Base-by-base conservation (phyloP, 2,888 invertebrate genomes). In the Drosophila mercatorum region DNA sequence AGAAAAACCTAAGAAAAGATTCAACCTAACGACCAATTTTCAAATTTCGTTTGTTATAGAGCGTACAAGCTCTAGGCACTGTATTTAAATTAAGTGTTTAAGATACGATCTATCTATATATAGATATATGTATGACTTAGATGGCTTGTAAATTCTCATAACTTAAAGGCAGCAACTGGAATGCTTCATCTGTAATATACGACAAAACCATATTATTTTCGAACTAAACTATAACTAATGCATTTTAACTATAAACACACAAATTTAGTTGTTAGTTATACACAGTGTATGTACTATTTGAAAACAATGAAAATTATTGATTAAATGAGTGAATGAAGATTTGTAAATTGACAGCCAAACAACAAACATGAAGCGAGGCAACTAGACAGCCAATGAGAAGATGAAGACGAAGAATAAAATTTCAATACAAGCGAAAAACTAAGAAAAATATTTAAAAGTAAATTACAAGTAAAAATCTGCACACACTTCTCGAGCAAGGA, bases 11-110 rank as follows among this genome's bases (percentile, higher is more conserved):
- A 60, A 68, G 38, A 60, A 49, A 47, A 59, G 63, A 80, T 81
- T 72, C 59, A 78, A 89, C 89, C 88, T 85, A 89, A 89, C 82
- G 89, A 89, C 89, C 87, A 87, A 85, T 89, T 89, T 87, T 86
- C 43, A 62, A 75, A 76, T 81, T 74, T 58, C 68, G 71, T 78
- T 81, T 75, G 55, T 66, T 66, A 41, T 52, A 55, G 34, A 62
- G 46, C 65, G 36, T 63, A 63, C 28, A 38, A 66, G 65, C 78
- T 75, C 68, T 74, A 80, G 62, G 69, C 78, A 79, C 74, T 72
- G 67, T 71, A 64, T 75, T 55, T 52, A 72, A 53, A 40, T 40
- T 46, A 61, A 73, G 62, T 59, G 47, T 46, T 57, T 68, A 52
- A 72, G 52, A 47, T 46, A 61, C 64, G 66, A 57, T 51, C 63